Conservation (phyloP, 2,888 invertebrate species). For the Tinea semifulvella region DNA sequence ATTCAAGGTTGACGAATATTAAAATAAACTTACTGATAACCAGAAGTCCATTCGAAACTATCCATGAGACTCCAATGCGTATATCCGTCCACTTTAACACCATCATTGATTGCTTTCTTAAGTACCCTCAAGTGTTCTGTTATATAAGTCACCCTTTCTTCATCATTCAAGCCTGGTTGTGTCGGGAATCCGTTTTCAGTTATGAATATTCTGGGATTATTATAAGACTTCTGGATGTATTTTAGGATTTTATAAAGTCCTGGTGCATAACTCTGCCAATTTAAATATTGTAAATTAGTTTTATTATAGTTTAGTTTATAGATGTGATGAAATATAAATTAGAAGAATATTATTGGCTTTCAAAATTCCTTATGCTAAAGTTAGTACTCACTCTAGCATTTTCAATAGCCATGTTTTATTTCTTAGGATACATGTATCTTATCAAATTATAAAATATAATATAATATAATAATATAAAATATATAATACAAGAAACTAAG, state of each 20-base stretch:
- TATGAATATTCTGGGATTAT: slow-evolving; percentile 1
- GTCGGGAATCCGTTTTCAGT: slow-evolving; percentile 8
- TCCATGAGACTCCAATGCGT: slow-evolving; percentile 9
- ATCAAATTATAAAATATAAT: too few relatives aligned
- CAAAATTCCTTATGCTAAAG: too few relatives aligned
- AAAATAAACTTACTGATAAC: slow-evolving; percentile 7
- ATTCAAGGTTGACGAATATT: background rate
- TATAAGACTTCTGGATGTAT: slow-evolving; percentile 7
- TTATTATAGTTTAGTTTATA: too few relatives aligned
- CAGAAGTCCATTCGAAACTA: slow-evolving; percentile 11
- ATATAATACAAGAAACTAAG: too few relatives aligned
- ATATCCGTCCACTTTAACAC: slow-evolving; percentile 2
- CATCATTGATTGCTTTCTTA: slow-evolving; percentile 9
- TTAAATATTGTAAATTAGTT: background rate
- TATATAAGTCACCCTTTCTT: background rate
- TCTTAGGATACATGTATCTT: too few relatives aligned
- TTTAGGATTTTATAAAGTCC: slow-evolving; percentile 3
- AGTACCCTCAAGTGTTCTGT: background rate
- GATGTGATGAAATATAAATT: too few relatives aligned
- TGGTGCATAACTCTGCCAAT: slow-evolving; percentile 6
- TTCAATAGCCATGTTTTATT: too few relatives aligned
- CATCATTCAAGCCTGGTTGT: background rate
- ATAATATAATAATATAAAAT: too few relatives aligned
- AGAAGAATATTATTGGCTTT: too few relatives aligned
- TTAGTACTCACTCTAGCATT: too few relatives aligned